These are phyloP conservation scores for Cheilinus undulatus DNA, from an alignment of 2,113 vertebrate genomes.

Conservation along the genomic window DNA sequence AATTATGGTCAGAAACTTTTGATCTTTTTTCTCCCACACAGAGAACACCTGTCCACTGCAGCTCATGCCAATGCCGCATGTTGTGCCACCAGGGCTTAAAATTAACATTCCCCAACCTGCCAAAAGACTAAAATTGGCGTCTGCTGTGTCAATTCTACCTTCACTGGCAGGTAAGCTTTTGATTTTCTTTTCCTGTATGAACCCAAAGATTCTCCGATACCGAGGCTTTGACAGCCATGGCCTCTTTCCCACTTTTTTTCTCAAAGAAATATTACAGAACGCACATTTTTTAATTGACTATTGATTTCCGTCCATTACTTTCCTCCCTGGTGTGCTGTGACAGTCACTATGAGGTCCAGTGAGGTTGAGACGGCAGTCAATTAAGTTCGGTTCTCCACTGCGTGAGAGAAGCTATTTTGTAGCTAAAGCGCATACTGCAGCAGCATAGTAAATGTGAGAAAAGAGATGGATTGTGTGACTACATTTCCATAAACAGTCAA, in stretches of 20 bases:
- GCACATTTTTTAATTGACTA: conserved; percentile 12
- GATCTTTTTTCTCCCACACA: conserved; percentile 26
- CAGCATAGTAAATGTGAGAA: neutral
- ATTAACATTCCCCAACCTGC: conserved; percentile 48
- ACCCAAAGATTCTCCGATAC: conserved; percentile 4
- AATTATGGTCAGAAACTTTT: conserved; percentile 17
- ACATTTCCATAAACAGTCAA: conserved; percentile 31
- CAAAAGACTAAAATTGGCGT: conserved; percentile 50
- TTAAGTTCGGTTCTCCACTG: conserved; percentile 15
- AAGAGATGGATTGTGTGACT: conserved; percentile 17
- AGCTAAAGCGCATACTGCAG: conserved; percentile 2
- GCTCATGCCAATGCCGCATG: conserved; percentile 56
- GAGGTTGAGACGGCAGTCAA: conserved; percentile 6
- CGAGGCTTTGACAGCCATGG: neutral
- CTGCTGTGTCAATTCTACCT: conserved; percentile 22
- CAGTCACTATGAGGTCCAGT: conserved; percentile 11
- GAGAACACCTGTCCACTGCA: conserved; percentile 36
- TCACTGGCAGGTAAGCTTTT: conserved; percentile 31
- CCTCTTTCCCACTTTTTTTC: neutral
- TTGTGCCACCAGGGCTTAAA: conserved; percentile 49
- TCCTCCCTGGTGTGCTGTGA: conserved; percentile 3
- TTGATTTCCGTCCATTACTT: conserved; percentile 1
- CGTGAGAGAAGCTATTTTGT: conserved; percentile 9
- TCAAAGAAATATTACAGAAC: conserved; percentile 2
- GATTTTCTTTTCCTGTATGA: conserved; percentile 26